phyloP scores from a whole-genome alignment of 2,888 invertebrate genomes.

The Fragum fragum region DNA sequence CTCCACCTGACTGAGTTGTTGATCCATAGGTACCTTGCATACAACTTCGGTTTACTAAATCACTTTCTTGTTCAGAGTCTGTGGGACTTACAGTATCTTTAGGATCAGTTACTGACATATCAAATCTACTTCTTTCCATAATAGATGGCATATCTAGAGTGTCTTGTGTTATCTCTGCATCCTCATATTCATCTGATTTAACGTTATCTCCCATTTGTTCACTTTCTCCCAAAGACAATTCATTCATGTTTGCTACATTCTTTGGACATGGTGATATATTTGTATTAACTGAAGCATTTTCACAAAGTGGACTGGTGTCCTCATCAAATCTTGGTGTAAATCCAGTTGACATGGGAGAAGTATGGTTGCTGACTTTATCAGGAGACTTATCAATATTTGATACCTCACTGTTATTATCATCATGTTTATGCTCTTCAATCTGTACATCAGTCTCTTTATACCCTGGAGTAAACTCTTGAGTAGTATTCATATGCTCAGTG shows the following conservation, averaged over 20 bases:
- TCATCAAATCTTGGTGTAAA: conserved; percentile 12
- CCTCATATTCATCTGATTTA: not conserved
- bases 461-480: conserved; percentile 43
- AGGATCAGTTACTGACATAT: no score
- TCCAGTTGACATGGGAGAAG: conserved; percentile 2
- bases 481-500: not conserved
- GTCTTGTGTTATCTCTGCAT: not conserved
- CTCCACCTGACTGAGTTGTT: not conserved
- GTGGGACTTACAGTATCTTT: no score
- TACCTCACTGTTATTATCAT: no score
- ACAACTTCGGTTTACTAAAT: not conserved
- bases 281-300: not conserved
- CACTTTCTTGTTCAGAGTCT: not conserved
- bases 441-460: not conserved
- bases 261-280: not conserved
- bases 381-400: not conserved
- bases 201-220: not conserved
- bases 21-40: no score
- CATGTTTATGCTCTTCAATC: not conserved
- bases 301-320: not conserved
- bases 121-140: not conserved
- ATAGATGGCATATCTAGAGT: conserved; percentile 24
- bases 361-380: not conserved
- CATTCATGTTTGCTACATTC: no score
- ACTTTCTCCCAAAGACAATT: no score